These are phyloP conservation scores for Scleropages formosus DNA, from an alignment of 2,797 vertebrate species.

Conservation along the genomic window DNA sequence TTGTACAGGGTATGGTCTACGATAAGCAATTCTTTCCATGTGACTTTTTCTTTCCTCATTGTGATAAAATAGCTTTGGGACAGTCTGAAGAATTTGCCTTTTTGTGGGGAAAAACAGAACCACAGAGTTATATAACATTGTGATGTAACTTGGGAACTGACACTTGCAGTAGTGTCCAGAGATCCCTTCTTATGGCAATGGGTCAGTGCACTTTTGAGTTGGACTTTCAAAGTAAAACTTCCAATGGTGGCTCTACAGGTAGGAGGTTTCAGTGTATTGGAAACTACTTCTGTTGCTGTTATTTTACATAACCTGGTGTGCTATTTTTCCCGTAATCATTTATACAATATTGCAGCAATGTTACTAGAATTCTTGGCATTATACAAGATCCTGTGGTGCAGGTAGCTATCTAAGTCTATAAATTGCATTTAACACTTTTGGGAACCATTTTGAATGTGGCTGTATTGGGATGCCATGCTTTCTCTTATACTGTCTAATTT, in stretches of 20 bases:
- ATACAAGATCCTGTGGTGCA: too few species aligned
- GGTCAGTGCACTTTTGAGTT: not conserved
- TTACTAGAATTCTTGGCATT: too few species aligned
- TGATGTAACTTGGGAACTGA: slow-evolving; percentile 29
- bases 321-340: too few species aligned
- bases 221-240: not conserved
- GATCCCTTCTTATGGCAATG: slow-evolving; percentile 21
- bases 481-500: too few species aligned
- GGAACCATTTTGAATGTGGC: too few species aligned
- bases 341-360: too few species aligned
- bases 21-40: slow-evolving; percentile 19
- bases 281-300: not conserved
- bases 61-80: slow-evolving; percentile 3
- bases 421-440: too few species aligned
- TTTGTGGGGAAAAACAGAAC: not conserved
- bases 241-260: not conserved
- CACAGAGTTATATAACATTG: slow-evolving; percentile 28
- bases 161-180: slow-evolving; percentile 12
- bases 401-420: too few species aligned
- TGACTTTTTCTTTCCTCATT: slow-evolving; percentile 6
- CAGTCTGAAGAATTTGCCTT: slow-evolving; percentile 5
- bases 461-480: too few species aligned
- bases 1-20: slow-evolving; percentile 23
- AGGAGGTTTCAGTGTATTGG: not conserved
- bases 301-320: too few species aligned